Evolutionary conservation across 2,797 vertebrate species (phyloP), one percentile per base, ranked within the genome.

Genomic region (Crossoptilon crossoptilon): DNA sequence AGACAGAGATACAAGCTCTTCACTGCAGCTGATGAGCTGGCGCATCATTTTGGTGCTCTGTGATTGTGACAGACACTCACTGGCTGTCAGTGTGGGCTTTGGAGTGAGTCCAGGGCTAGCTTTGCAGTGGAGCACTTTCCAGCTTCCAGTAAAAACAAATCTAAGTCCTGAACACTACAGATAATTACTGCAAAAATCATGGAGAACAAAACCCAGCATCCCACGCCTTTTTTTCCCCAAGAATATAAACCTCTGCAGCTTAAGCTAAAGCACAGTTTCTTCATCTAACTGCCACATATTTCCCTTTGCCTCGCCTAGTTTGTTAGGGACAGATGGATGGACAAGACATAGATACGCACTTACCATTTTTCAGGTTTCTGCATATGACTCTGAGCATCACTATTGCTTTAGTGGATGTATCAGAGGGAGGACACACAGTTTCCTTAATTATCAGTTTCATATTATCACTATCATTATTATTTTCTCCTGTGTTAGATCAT

Each of bases 401-500:
- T 87, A 60, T 70, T 70, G 44, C 53, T 90, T 85, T 67, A 87
- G 48, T 64, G 92, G 73, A 79, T 59, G 39, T 59, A 84, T 67
- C 53, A 23, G 15, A 76, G 87, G 69, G 79, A 84, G 87, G 71
- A 74, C 26, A 24, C 84, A 67, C 60, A 60, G 35, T 56, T 79
- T 46, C 49, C 39, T 68, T 46, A 44, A 68, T 78, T 87, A 76
- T 63, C 64, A 66, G n/a, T 46, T 88, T 88, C 24, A 14, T 64
- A 59, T 70, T 63, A 87, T 39, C 75, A 87, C 31, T 12, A 44
- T 64, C 62, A 43, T 64, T 64, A 64, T 64, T 64, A 64, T 73
- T 68, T 73, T 73, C 86, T 86, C 73, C 64, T 39, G 7, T 43
- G 27, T 60, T 71, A 60, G 39, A 74, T 92, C 69, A 74, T 76